Evolutionary conservation across 2,888 invertebrate genomes (phyloP).

Genomic region (Scaptomyza polygonia): DNA sequence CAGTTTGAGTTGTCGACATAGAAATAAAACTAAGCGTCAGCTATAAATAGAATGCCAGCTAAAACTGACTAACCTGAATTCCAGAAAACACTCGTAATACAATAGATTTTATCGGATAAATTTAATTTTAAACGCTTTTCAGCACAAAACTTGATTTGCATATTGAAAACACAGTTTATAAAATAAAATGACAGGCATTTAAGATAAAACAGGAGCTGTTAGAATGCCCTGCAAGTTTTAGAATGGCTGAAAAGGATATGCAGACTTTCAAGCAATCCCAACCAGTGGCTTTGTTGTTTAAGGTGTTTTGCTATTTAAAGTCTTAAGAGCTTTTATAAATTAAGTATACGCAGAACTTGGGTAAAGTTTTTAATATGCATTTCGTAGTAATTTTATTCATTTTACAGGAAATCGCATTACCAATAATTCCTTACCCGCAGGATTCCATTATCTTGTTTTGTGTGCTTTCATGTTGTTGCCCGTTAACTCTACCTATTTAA

Average conservation of each 20-base stretch:
- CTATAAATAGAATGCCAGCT: constrained; percentile 40
- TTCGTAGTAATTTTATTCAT: not conserved
- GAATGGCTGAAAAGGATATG: not conserved
- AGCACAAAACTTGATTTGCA: constrained; percentile 15
- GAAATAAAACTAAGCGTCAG: constrained; percentile 50
- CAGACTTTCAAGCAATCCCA: not conserved
- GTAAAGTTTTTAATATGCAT: not conserved
- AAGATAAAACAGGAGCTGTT: constrained; percentile 44
- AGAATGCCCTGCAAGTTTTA: not conserved
- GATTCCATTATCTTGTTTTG: not conserved
- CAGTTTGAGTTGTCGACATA: constrained; percentile 26
- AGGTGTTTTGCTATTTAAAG: too few species aligned
- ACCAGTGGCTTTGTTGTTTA: too few species aligned
- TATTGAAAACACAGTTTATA: constrained; percentile 21
- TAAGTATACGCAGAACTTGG: not conserved
- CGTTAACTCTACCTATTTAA: constrained; percentile 63
- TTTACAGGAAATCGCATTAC: not conserved
- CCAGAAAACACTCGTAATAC: not conserved
- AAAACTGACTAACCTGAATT: constrained; percentile 26
- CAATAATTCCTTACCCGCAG: not conserved
- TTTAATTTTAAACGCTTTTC: constrained; percentile 6
- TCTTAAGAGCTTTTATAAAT: not conserved
- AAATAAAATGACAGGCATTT: constrained; percentile 52
- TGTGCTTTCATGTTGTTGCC: constrained; percentile 41
- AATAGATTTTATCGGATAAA: not conserved